These are phyloP conservation scores for Lordiphosa collinella DNA, from an alignment of 1,140 invertebrate genomes.

Conservation along the genomic window DNA sequence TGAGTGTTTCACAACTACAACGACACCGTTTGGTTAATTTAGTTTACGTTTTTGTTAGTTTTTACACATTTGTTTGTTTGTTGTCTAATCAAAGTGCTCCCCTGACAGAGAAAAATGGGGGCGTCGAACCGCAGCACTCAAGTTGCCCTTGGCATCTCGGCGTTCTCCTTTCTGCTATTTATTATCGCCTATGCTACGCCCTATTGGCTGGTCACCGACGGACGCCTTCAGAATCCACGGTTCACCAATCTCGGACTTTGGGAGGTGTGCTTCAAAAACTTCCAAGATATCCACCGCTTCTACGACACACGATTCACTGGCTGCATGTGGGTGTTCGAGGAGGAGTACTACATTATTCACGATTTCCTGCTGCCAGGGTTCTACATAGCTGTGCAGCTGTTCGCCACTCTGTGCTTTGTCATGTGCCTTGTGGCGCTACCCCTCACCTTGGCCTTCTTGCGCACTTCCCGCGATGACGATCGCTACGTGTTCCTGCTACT, in stretches of 20 bases:
- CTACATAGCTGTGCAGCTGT: conserved; percentile 95
- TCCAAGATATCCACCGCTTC: conserved; percentile 89
- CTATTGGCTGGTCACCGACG: conserved; percentile 95
- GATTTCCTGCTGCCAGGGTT: conserved; percentile 91
- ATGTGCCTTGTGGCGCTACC: conserved; percentile 87
- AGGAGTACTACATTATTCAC: conserved; percentile 94
- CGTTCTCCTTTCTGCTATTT: conserved; percentile 86
- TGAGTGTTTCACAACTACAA: background rate
- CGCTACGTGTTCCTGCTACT: conserved; percentile 87
- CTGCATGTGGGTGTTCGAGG: conserved; percentile 96
- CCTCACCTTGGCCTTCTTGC: conserved; percentile 86
- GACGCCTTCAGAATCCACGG: conserved; percentile 87
- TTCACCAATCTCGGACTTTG: conserved; percentile 94
- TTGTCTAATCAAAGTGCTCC: background rate
- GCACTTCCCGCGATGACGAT: conserved; percentile 88
- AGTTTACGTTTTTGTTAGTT: conserved; percentile 6
- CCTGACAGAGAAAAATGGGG: conserved; percentile 66
- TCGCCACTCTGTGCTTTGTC: conserved; percentile 92
- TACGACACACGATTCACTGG: conserved; percentile 89
- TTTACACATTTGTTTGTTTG: background rate
- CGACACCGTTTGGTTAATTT: background rate
- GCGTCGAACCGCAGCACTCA: conserved; percentile 85
- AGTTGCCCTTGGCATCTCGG: conserved; percentile 85
- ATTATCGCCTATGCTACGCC: conserved; percentile 94
- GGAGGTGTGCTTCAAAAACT: conserved; percentile 93